phyloP scores from a whole-genome alignment of 2,113 vertebrate species.

The Tupaia tana region DNA sequence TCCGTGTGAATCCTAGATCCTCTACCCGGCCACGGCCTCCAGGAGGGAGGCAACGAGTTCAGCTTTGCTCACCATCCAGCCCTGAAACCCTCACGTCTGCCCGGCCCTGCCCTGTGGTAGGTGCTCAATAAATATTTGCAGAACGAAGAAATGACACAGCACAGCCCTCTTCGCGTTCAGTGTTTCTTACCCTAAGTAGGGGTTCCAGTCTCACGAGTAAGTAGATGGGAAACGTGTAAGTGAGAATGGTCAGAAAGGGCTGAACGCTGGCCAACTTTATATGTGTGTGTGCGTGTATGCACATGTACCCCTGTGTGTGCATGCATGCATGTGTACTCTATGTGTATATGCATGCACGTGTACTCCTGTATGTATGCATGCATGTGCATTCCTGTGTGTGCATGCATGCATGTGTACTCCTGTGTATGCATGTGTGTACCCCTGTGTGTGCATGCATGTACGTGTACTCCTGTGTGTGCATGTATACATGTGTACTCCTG shows the following conservation, averaged over 20 bases:
- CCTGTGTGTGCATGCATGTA: accelerated
- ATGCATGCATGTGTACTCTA: background rate
- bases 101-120: background rate
- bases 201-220: background rate
- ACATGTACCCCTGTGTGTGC: background rate
- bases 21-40: background rate
- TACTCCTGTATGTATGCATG: accelerated
- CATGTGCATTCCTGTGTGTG: accelerated
- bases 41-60: accelerated
- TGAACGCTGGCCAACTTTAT: background rate
- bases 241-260: background rate
- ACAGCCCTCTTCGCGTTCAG: background rate
- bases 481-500: background rate
- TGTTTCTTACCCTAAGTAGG: background rate
- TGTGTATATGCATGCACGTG: background rate
- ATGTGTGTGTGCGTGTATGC: too few relatives aligned
- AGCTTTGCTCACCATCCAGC: background rate
- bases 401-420: background rate
- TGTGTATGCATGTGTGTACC: too few relatives aligned
- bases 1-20: too few relatives aligned
- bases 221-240: background rate
- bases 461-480: background rate
- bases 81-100: background rate
- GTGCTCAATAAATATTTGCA: constrained; percentile 44
- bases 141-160: constrained; percentile 31